Conservation (phyloP, 2,797 vertebrate species). For the Brachymystax lenok region DNA sequence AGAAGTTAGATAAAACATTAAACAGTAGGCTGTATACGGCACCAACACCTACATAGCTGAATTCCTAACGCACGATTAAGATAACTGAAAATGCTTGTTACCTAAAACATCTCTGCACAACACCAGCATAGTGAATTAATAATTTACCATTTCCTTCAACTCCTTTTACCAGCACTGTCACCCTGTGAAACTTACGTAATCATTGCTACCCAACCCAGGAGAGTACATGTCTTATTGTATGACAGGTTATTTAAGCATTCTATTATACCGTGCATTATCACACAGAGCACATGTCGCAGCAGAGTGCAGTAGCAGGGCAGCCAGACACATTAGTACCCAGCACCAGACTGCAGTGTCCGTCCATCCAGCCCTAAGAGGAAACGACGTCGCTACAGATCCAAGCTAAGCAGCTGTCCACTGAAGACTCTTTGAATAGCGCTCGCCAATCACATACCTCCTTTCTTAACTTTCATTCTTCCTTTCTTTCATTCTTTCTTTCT, state of each 20-base stretch:
- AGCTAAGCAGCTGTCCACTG: constrained; percentile 55
- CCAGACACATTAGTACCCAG: constrained; percentile 30
- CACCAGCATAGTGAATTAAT: constrained; percentile 43
- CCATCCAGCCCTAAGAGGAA: constrained; percentile 33
- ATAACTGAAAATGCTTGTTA: constrained; percentile 47
- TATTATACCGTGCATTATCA: constrained; percentile 51
- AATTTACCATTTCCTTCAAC: constrained; percentile 25
- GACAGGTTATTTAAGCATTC: constrained; percentile 63
- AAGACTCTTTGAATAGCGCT: constrained; percentile 44
- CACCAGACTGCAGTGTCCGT: constrained; percentile 31
- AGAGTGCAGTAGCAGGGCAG: not conserved
- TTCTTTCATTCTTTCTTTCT: constrained; percentile 51
- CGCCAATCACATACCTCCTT: constrained; percentile 38
- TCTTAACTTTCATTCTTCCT: constrained; percentile 22
- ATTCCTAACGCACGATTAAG: not conserved
- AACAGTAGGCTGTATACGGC: not conserved
- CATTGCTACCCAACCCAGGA: constrained; percentile 32
- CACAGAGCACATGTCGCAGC: constrained; percentile 55
- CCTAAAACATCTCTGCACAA: constrained; percentile 39
- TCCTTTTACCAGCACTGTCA: constrained; percentile 37
- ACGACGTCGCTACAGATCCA: constrained; percentile 45
- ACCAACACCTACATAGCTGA: not conserved
- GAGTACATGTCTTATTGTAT: constrained; percentile 49
- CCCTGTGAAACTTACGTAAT: constrained; percentile 51
- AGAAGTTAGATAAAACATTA: not conserved